These are phyloP conservation scores for Myotis planiceps DNA, from an alignment of 2,797 vertebrate genomes.

Conservation along the genomic window DNA sequence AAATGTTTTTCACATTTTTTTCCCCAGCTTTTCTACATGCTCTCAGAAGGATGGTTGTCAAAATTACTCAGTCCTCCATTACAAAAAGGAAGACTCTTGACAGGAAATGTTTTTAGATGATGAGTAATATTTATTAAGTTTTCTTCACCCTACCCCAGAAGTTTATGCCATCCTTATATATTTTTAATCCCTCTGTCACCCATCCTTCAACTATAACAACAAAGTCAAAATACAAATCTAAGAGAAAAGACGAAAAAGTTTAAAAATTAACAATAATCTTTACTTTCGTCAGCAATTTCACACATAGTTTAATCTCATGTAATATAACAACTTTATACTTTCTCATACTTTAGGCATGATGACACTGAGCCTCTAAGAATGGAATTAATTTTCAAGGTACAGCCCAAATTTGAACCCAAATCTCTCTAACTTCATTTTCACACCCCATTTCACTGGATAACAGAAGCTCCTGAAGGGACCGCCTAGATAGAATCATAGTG, in stretches of 20 bases:
- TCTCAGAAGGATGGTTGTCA: neutral
- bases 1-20: neutral
- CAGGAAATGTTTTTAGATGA: neutral
- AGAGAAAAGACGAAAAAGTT: neutral
- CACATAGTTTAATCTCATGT: neutral
- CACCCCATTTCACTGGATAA: neutral
- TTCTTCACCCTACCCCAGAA: neutral
- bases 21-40: neutral
- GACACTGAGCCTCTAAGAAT: neutral
- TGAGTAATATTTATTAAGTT: neutral
- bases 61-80: neutral
- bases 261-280: slow-evolving; percentile 4
- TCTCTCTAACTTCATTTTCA: neutral
- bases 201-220: neutral
- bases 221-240: neutral
- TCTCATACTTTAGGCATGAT: neutral
- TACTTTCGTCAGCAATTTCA: neutral
- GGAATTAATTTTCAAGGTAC: neutral
- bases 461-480: neutral
- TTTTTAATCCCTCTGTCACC: neutral
- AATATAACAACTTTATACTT: neutral
- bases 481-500: neutral
- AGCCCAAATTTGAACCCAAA: neutral
- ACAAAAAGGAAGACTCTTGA: neutral
- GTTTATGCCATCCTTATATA: neutral